Base-by-base conservation (phyloP, 2,888 invertebrate species). In the Lasiommata megera region DNA sequence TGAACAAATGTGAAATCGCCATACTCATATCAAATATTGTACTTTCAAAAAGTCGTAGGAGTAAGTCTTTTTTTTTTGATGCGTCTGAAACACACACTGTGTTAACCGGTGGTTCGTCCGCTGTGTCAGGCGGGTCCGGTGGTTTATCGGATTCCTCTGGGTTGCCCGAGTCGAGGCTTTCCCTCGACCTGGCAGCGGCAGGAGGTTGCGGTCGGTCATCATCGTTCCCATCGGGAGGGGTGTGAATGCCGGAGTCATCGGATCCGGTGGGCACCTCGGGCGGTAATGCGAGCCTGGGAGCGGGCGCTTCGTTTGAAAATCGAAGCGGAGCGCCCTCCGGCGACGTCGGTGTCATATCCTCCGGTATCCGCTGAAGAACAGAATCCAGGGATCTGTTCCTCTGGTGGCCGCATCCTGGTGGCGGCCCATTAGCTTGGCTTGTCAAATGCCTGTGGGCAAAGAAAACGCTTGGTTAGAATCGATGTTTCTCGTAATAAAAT, bases 1-100 rank as follows among this genome's bases (percentile, higher is more conserved):
- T 98, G 86, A 98, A 99, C 59, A 99, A 92, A 92, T 99, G 99
- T 80, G 97, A 97, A 78, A 99, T 97, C 65, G 99, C 99, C 93
- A 99, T 98, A 68, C 98, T 96, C 93, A 99, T 98, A 84, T 99
- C 98, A 89, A 99, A 90, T 73, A 98, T 94, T 89, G 97, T 98
- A 72, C 99, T 98, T 90, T 99, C 98, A 82, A 99, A 98, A 75
- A 99, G 93, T 74, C 99, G 92, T 69, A 98, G 92, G 61, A 97
- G 90, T 84, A 94, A 93, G 72, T 94, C 94, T 80, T 94, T 94
- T 79, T 91, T 80, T 76, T 82, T 80, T 66, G 89, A 77, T 54
- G 87, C 76, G 63, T 84, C 84, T n/a, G 82, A 76, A 36, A 80
- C 77, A 59, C 80, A 76, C 60, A 79, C 80, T 8, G 81, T 76